Evolutionary conservation across 2,797 vertebrate genomes (phyloP), one percentile per base, ranked within the genome.

Genomic region (Sciurus carolinensis): DNA sequence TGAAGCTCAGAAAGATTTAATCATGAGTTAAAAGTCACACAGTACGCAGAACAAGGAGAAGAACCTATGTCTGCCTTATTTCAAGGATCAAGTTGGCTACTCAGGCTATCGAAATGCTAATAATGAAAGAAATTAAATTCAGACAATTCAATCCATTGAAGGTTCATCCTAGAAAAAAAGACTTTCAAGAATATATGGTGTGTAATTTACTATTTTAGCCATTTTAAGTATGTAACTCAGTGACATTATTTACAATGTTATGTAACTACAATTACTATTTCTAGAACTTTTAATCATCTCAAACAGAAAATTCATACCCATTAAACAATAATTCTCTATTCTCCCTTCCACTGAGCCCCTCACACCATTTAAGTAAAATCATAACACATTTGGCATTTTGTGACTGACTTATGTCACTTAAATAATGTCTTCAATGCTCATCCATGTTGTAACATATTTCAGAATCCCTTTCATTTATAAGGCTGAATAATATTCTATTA

Each of bases 81-180:
- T 33, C 47, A 67, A 88, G 79, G 71, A 24, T 17, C 26, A 72
- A 22, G 2, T 24, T 94, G 36, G n/a, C 54, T 66, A 87, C 52
- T 76, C 36, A 77, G 36, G 42, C 62, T 64, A 47, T 72, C 47
- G n/a, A 88, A 28, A 67, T 79, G 17, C 18, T 50, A 66, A 50
- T 84, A 84, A 84, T 57, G 30, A 94, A 87, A 82, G 3, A 77
- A 47, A 82, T 75, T 81, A 90, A 94, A 87, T 57, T 1, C 36
- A 62, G 39, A 54, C 18, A 47, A 18, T 39, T 83, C 47, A 90
- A 86, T 71, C 14, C 75, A 90, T 86, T 50, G 15, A 94, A 87
- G 44, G 24, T 17, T 52, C 17, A 83, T 4, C 42, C 9, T 72
- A 89, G 28, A 71, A 62, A 75, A 64, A 18, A 66, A 8, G 1